A percentile compares a stretch with the other conserved stretches of the same genome.
Evolutionary conservation across 2,888 invertebrate genomes (phyloP).

Genomic region (Ophion ellenae): DNA sequence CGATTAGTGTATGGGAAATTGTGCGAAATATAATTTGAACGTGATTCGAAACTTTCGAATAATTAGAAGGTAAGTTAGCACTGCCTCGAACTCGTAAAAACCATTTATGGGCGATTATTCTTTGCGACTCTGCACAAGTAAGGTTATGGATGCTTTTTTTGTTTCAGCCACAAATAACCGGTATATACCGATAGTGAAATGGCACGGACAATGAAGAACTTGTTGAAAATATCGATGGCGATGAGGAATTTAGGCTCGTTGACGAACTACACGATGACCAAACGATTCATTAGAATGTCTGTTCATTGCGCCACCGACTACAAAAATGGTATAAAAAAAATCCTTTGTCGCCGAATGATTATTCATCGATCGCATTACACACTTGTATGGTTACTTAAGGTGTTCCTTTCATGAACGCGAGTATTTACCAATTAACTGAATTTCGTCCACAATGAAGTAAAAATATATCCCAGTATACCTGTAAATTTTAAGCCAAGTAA

Average conservation of each 20-base stretch:
- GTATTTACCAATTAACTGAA: too few species aligned
- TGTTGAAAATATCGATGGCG: conserved; percentile 59
- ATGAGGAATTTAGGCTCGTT: conserved; percentile 56
- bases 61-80: conserved; percentile 17
- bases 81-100: neutral
- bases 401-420: neutral
- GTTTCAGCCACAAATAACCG: conserved; percentile 23
- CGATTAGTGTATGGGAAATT: neutral
- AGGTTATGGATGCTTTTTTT: conserved; percentile 32
- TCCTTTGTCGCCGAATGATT: neutral
- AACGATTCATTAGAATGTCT: conserved; percentile 56
- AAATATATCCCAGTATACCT: neutral
- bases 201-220: conserved; percentile 60
- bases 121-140: neutral
- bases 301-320: conserved; percentile 8
- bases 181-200: conserved; percentile 44
- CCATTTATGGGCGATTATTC: neutral
- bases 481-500: too few species aligned
- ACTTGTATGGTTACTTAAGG: neutral
- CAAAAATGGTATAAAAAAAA: conserved; percentile 43
- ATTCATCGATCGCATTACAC: neutral
- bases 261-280: conserved; percentile 42
- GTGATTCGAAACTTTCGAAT: neutral
- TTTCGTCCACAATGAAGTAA: too few species aligned
- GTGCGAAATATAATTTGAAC: conserved; percentile 10